Percentiles rank a stretch among this genome's conserved stretches.
These are phyloP conservation scores for Girardinichthys multiradiatus DNA, from an alignment of 2,113 vertebrate genomes.

Conservation along the genomic window DNA sequence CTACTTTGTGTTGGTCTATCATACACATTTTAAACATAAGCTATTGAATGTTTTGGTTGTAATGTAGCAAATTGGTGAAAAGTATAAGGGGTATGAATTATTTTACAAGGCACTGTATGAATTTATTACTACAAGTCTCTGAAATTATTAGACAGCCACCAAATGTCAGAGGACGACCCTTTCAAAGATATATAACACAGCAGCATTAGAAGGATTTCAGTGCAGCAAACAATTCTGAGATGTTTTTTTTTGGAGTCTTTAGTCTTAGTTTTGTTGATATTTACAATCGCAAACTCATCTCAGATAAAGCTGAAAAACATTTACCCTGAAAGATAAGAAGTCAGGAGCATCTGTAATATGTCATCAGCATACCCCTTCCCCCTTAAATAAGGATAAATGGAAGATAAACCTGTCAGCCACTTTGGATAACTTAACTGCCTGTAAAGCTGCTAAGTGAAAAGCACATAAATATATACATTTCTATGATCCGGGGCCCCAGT, in stretches of 20 bases:
- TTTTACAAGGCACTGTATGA: not conserved
- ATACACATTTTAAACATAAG: too few species aligned
- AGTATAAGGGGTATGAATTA: too few species aligned
- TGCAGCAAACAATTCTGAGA: not conserved
- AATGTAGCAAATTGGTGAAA: too few species aligned
- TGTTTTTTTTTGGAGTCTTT: constrained; percentile 11
- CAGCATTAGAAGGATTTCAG: not conserved
- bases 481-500: constrained; percentile 50
- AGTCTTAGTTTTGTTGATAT: constrained; percentile 2
- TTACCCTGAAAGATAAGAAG: constrained; percentile 28
- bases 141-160: not conserved
- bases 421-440: constrained; percentile 43
- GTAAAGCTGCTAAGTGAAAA: constrained; percentile 49
- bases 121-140: not conserved
- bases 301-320: constrained; percentile 18
- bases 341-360: constrained; percentile 37
- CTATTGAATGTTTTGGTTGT: too few species aligned
- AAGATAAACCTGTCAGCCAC: constrained; percentile 63
- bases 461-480: constrained; percentile 62
- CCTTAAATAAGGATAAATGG: constrained; percentile 43
- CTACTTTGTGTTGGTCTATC: too few species aligned
- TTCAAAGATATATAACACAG: not conserved
- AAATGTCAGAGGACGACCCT: too few species aligned
- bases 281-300: constrained; percentile 11
- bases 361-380: constrained; percentile 36